Evolutionary conservation across 2,113 vertebrate species (phyloP).

Genomic region (Mesoclemmys tuberculata): DNA sequence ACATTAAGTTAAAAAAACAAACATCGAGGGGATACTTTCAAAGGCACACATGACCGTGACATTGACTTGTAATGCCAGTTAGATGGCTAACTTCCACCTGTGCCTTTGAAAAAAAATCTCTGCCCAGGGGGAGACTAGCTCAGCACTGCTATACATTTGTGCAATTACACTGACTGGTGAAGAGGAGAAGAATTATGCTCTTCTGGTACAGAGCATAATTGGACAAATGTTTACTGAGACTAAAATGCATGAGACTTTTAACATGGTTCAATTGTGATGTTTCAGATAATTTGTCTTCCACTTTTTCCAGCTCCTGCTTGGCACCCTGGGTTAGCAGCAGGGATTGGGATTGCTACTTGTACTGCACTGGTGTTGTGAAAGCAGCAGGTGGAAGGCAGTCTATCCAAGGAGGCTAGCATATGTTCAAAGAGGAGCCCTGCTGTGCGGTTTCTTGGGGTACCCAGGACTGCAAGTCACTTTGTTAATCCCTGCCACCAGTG

Average conservation of each 20-base stretch:
- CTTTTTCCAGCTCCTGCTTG: background rate
- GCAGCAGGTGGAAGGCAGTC: background rate
- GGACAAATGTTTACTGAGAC: background rate
- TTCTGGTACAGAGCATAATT: background rate
- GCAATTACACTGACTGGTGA: background rate
- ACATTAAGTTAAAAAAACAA: background rate
- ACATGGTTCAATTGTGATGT: background rate
- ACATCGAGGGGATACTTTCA: background rate
- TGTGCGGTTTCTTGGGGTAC: too few species aligned
- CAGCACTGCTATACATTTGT: rapidly evolving
- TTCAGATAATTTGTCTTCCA: background rate
- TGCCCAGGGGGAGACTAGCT: background rate
- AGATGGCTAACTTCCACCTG: background rate
- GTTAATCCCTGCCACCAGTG: too few species aligned
- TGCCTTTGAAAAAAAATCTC: background rate
- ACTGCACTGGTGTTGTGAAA: background rate
- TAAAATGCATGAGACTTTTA: background rate
- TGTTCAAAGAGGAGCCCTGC: too few species aligned
- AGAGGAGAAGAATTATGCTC: background rate
- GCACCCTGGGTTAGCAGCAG: background rate
- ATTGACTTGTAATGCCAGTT: background rate
- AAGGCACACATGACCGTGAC: background rate
- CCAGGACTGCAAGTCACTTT: background rate
- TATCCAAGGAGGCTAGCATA: background rate
- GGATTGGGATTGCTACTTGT: rapidly evolving